phyloP scores from a whole-genome alignment of 1,140 invertebrate genomes.

The Sinella curviseta region DNA sequence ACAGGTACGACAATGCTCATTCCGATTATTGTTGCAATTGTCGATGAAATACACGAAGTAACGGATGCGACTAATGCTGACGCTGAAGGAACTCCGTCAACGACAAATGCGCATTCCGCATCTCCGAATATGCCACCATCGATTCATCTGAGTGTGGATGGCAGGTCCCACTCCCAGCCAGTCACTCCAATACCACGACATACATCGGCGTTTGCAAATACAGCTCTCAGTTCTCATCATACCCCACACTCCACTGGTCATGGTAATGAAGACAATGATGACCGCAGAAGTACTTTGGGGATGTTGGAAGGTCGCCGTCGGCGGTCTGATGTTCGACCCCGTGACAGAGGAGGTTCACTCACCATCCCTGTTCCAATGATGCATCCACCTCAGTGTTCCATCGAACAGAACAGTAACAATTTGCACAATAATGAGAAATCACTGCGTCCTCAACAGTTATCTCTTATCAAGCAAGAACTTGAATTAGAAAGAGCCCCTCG shows the following conservation, averaged over 20 bases:
- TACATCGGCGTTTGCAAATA: not conserved
- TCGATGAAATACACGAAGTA: conserved; percentile 46
- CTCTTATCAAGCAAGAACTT: not conserved
- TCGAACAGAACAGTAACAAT: not conserved
- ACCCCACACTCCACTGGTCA: no score
- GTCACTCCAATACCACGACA: no score
- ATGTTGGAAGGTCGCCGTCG: not conserved
- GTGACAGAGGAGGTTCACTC: not conserved
- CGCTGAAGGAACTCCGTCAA: not conserved
- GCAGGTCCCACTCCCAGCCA: no score
- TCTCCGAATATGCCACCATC: not conserved
- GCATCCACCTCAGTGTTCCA: not conserved
- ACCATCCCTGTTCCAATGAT: not conserved
- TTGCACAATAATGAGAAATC: not conserved
- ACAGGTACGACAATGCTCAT: conserved; percentile 56
- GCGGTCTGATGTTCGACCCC: not conserved
- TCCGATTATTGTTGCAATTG: conserved; percentile 53
- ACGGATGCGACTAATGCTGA: not conserved
- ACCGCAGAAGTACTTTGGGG: not conserved
- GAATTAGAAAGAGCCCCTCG: not conserved
- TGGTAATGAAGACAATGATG: not conserved
- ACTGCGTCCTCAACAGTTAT: not conserved
- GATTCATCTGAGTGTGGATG: no score
- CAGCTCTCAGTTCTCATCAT: not conserved
- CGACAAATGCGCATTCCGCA: not conserved